phyloP scores from a whole-genome alignment of 1,140 invertebrate genomes.

The Drosophila albomicans region DNA sequence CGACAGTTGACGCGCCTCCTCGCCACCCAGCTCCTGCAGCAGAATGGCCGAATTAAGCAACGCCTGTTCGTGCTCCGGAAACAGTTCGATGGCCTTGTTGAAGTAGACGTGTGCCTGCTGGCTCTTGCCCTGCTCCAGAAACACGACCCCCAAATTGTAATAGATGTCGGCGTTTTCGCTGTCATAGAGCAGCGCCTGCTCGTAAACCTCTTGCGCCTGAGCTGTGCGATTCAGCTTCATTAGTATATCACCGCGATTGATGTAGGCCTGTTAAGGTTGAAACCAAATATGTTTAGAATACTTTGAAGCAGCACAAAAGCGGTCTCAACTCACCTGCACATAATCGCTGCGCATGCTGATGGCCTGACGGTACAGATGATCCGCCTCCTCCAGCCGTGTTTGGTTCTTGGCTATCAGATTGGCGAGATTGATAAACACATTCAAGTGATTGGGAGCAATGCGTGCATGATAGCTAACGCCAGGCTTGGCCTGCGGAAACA shows the following conservation, averaged over 20 bases:
- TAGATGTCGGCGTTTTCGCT: constrained; percentile 98
- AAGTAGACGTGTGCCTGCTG: constrained; percentile 96
- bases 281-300: neutral
- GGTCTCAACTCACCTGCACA: constrained; percentile 85
- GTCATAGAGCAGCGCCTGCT: constrained; percentile 96
- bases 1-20: constrained; percentile 91
- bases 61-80: constrained; percentile 97
- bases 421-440: constrained; percentile 97
- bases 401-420: constrained; percentile 97
- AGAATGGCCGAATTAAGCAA: constrained; percentile 97
- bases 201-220: constrained; percentile 97
- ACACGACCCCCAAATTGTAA: constrained; percentile 98
- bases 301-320: neutral
- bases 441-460: constrained; percentile 97
- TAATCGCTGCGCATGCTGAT: constrained; percentile 99
- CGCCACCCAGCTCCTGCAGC: constrained; percentile 94
- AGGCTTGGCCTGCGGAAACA: constrained; percentile 95
- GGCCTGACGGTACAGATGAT: constrained; percentile 96
- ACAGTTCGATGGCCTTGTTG: constrained; percentile 96
- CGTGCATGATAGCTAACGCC: constrained; percentile 97
- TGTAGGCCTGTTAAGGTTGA: constrained; percentile 91
- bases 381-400: constrained; percentile 96
- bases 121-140: constrained; percentile 95
- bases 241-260: constrained; percentile 97
- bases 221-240: constrained; percentile 97